Conservation (phyloP, 2,113 vertebrate genomes). For the Conger conger region DNA sequence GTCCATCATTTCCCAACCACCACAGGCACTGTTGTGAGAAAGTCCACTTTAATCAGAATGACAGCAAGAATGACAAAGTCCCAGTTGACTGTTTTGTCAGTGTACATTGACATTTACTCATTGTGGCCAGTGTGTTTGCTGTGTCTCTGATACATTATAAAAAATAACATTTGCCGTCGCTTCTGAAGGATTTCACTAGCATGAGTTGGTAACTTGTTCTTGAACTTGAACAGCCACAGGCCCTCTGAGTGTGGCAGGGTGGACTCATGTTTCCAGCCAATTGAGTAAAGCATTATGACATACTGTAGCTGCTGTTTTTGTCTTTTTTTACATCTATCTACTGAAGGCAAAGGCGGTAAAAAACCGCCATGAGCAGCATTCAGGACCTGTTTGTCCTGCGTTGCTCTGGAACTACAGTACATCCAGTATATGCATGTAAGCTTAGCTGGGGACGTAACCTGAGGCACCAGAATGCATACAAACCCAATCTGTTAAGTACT, state of each 20-base stretch:
- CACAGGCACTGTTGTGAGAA: background rate
- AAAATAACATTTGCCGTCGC: background rate
- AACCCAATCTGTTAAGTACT: background rate
- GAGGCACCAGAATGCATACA: background rate
- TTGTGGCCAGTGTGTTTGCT: background rate
- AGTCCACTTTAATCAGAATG: background rate
- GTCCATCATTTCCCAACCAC: background rate
- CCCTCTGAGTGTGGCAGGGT: background rate
- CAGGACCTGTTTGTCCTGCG: background rate
- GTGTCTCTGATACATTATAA: background rate
- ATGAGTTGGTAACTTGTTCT: background rate
- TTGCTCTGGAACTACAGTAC: background rate
- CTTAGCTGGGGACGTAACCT: background rate
- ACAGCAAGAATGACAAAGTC: no score
- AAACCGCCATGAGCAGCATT: background rate
- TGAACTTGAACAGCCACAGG: background rate
- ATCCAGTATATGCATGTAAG: background rate
- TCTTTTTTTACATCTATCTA: background rate
- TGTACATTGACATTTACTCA: background rate
- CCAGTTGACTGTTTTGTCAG: background rate
- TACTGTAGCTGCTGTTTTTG: background rate
- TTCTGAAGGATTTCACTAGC: background rate
- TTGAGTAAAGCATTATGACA: background rate
- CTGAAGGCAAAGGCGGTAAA: background rate
- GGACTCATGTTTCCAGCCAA: background rate